Evolutionary conservation across 2,888 invertebrate genomes (phyloP).

Genomic region (Automeris io): DNA sequence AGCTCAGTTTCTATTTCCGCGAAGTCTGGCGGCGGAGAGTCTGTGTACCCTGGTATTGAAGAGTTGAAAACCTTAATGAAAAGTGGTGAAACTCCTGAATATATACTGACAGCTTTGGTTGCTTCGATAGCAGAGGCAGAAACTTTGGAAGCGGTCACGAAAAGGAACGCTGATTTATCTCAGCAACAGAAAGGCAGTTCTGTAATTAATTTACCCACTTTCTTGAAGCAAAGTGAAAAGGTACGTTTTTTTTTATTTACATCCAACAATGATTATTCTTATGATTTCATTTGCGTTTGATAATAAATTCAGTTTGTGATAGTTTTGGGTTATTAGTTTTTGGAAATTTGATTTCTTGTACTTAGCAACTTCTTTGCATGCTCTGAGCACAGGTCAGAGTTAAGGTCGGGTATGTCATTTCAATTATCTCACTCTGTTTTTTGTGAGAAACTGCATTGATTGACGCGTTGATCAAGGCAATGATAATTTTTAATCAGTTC

Average conservation of each 20-base stretch:
- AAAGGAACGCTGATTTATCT: slow-evolving; percentile 64
- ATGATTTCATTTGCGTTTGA: background rate
- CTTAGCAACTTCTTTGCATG: too few relatives aligned
- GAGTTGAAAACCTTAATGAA: slow-evolving; percentile 83
- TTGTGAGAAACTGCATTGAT: too few relatives aligned
- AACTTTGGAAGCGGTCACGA: slow-evolving; percentile 59
- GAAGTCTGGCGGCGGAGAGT: slow-evolving; percentile 70
- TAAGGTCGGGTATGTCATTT: too few relatives aligned
- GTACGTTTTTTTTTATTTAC: slow-evolving; percentile 40
- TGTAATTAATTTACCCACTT: slow-evolving; percentile 88
- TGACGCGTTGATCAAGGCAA: too few relatives aligned
- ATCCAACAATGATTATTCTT: background rate
- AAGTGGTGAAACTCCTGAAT: slow-evolving; percentile 82
- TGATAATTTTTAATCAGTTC: too few relatives aligned
- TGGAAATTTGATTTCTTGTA: too few relatives aligned
- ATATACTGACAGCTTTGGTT: slow-evolving; percentile 78
- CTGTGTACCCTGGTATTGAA: slow-evolving; percentile 80
- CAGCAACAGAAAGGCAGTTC: slow-evolving; percentile 76
- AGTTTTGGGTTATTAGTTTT: too few relatives aligned
- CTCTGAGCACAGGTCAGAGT: too few relatives aligned
- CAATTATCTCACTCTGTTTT: too few relatives aligned
- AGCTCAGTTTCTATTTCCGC: slow-evolving; percentile 74
- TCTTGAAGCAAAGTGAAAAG: slow-evolving; percentile 84
- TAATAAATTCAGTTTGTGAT: too few relatives aligned
- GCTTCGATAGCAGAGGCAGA: slow-evolving; percentile 76